These are phyloP conservation scores for Acronicta alni DNA, from an alignment of 2,888 invertebrate species.

Conservation along the genomic window DNA sequence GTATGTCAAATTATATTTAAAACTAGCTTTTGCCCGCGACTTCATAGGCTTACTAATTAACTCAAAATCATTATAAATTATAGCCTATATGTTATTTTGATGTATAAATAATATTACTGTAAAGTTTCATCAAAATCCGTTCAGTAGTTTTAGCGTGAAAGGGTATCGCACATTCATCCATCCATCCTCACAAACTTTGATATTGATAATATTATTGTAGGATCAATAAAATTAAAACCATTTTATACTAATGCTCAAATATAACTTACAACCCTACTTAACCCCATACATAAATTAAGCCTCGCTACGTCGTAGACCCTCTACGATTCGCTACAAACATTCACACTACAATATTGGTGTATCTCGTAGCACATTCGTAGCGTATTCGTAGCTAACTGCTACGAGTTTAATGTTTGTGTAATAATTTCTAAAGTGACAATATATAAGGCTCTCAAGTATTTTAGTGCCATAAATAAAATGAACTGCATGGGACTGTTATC, in stretches of 20 bases:
- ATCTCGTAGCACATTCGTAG: conserved; percentile 37
- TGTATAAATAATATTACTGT: no score
- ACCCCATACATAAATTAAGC: neutral
- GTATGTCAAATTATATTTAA: neutral
- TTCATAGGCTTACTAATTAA: no score
- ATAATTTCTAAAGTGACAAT: conserved; percentile 60
- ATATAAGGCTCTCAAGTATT: conserved; percentile 62
- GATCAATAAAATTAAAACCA: no score
- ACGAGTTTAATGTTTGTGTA: conserved; percentile 46
- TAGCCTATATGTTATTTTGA: no score
- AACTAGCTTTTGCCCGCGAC: no score
- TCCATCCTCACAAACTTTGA: no score
- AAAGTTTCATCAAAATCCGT: no score
- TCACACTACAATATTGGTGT: conserved; percentile 8
- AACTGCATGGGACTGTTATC: conserved; percentile 63
- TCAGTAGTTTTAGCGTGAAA: no score
- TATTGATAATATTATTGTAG: no score
- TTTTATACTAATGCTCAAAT: neutral
- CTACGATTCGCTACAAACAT: conserved; percentile 31
- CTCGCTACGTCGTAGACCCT: conserved; percentile 36
- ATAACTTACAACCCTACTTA: conserved; percentile 1
- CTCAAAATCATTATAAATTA: no score
- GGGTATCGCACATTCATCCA: no score
- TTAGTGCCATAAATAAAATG: conserved; percentile 64
- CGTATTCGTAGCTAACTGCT: conserved; percentile 38